Conservation (phyloP, 92 coral and sea anemone genomes). For the Epizoanthus ramosus region DNA sequence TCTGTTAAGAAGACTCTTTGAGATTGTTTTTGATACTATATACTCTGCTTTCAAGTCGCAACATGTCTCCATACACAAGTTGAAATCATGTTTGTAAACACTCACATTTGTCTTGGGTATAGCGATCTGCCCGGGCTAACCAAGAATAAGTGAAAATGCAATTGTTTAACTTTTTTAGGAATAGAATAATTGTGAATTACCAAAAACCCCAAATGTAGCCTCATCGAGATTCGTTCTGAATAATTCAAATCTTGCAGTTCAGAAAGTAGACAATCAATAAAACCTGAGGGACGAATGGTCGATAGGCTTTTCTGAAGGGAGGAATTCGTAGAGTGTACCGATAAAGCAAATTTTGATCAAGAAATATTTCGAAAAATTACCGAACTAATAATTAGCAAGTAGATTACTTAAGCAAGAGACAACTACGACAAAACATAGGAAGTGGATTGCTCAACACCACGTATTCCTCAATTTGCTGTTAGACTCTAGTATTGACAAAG, state of each 20-base stretch:
- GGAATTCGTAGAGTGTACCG: background rate
- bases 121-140: background rate
- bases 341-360: background rate
- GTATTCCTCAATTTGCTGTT: background rate
- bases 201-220: too few species aligned
- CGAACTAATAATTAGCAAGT: background rate
- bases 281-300: background rate
- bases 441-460: background rate
- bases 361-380: background rate
- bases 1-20: slow-evolving; percentile 35
- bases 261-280: background rate
- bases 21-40: slow-evolving; percentile 29
- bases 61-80: slow-evolving; percentile 18
- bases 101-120: slow-evolving; percentile 3
- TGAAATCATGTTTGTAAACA: slow-evolving; percentile 26
- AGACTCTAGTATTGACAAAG: too few species aligned
- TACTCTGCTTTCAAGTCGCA: slow-evolving; percentile 21
- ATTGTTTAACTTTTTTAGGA: background rate
- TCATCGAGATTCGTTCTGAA: too few species aligned
- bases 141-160: background rate
- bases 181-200: too few species aligned
- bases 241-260: too few species aligned
- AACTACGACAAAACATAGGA: background rate
- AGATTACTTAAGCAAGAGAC: background rate
- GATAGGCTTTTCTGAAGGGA: background rate